phyloP scores from a whole-genome alignment of 2,797 vertebrate species.

The Ataeniobius toweri region DNA sequence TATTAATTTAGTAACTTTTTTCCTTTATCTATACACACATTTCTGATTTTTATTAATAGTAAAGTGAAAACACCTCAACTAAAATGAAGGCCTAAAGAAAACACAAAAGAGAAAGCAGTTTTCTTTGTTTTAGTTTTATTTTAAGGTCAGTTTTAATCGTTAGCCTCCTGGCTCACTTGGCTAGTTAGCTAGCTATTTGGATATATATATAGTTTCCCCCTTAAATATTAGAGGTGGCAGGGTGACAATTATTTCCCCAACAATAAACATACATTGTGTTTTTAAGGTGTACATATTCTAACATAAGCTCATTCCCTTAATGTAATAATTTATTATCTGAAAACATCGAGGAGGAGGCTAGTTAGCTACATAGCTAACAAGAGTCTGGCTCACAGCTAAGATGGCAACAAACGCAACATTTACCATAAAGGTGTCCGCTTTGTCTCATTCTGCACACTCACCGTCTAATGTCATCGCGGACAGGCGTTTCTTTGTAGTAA shows the following conservation, averaged over 20 bases:
- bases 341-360: conserved; percentile 49
- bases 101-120: too few relatives aligned
- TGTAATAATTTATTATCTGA: conserved; percentile 21
- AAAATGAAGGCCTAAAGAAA: neutral
- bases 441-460: conserved; percentile 49
- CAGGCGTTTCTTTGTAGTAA: conserved; percentile 27
- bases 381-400: conserved; percentile 40
- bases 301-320: neutral
- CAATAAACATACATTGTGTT: neutral
- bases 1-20: neutral
- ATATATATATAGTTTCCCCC: conserved; percentile 10
- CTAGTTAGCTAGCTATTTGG: conserved; percentile 54
- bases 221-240: neutral
- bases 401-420: conserved; percentile 10
- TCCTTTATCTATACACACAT: neutral
- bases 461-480: conserved; percentile 83
- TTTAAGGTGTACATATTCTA: neutral
- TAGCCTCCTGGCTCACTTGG: conserved; percentile 48
- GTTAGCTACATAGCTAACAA: conserved; percentile 66
- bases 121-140: neutral
- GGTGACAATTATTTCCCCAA: conserved; percentile 21
- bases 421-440: fast-evolving
- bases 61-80: neutral
- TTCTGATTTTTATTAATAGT: neutral
- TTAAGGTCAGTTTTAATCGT: conserved; percentile 39